Conservation (phyloP, 2,888 invertebrate genomes). For the Alcis repandata region DNA sequence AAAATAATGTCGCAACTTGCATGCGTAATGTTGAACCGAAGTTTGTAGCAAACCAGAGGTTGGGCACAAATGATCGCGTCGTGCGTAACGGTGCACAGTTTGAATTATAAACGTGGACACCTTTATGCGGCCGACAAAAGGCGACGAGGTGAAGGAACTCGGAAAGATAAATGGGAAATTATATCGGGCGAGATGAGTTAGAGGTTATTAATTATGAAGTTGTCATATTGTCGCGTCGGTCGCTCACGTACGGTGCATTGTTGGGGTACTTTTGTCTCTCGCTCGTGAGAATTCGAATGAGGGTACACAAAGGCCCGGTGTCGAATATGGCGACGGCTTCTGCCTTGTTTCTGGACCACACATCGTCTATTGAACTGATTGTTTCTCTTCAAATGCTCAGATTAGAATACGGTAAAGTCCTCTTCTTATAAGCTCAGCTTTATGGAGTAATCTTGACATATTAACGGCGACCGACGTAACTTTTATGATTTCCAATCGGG, state of each 20-base stretch:
- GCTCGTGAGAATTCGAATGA: conserved; percentile 80
- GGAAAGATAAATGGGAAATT: conserved; percentile 83
- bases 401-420: conserved; percentile 47
- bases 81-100: conserved; percentile 82
- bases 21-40: conserved; percentile 34
- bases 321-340: conserved; percentile 73
- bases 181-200: conserved; percentile 83
- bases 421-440: conserved; percentile 45
- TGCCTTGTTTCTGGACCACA: conserved; percentile 75
- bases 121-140: conserved; percentile 80
- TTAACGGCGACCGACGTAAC: conserved; percentile 35
- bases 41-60: conserved; percentile 43
- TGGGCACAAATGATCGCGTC: conserved; percentile 71
- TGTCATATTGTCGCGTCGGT: conserved; percentile 79
- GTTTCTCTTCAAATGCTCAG: conserved; percentile 49
- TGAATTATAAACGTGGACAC: conserved; percentile 80
- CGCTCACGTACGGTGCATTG: conserved; percentile 78
- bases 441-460: conserved; percentile 34
- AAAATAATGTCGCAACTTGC: conserved; percentile 48
- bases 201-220: conserved; percentile 86
- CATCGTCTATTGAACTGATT: conserved; percentile 57
- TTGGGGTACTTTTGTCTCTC: conserved; percentile 74
- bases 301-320: conserved; percentile 63
- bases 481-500: conserved; percentile 40
- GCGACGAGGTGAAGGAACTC: conserved; percentile 79